Evolutionary conservation across 2,888 invertebrate genomes (phyloP), one percentile per base, ranked within the genome.

Genomic region (Meandrusa payeni): DNA sequence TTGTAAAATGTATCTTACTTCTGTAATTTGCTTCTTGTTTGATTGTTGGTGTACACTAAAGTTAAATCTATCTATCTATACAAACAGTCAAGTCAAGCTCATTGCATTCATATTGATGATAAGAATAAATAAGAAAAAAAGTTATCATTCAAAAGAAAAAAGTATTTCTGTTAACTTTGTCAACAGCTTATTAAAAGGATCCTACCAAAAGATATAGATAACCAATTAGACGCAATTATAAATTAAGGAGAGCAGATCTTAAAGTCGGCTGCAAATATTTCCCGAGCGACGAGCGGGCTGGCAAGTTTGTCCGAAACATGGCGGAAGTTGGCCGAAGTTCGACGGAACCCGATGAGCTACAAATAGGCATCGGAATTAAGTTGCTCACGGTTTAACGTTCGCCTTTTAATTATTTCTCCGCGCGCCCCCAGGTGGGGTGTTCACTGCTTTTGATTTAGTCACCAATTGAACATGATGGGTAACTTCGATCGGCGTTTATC

Each of bases 311-410:
- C 12, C 36, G 38, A 37, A 43, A 43, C 43, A 37, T 38, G 49
- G 44, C 55, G 59, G 59, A 73, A 61, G 65, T 70, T 59, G 53
- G 38, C 47, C 55, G 54, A 69, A 79, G 64, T 74, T 76, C 47
- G 47, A 42, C 51, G 55, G 62, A 47, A 47, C 48, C 48, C 51
- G 59, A 54, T 56, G 81, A 79, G 80, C 73, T 79, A 77, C 82
- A 80, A 85, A 86, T 82, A 81, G 76, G 82, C 83, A 85, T 82
- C 74, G 76, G 76, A 76, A 80, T 80, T 74, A 78, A 83, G 82
- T 85, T 80, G 67, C 69, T 62, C 66, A 63, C 73, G 73, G 74
- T 78, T 75, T 77, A 71, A 79, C 67, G 77, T 75, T 64, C 70
- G 80, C 80, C 85, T 86, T 87, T 86, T 87, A 87, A 87, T 87